phyloP scores from a whole-genome alignment of 2,888 invertebrate genomes.

The Folsomia candida region DNA sequence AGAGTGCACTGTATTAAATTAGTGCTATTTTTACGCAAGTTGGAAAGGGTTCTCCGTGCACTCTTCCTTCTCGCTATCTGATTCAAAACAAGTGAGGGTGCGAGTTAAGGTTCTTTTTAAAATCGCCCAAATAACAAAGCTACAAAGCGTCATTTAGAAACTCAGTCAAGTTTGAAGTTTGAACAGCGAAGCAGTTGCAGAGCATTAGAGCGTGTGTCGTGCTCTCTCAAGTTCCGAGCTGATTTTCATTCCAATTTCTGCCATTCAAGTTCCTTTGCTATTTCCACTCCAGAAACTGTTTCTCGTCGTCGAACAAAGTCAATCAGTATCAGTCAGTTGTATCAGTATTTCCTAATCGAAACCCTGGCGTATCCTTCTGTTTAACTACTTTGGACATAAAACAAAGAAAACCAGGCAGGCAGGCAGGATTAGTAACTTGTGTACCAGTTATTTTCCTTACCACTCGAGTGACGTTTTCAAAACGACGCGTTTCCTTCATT shows the following conservation, averaged over 20 bases:
- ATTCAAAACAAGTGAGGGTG: not conserved
- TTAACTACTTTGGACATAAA: too few relatives aligned
- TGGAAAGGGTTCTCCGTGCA: conserved; percentile 24
- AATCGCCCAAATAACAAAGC: conserved; percentile 45
- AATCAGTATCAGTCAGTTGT: not conserved
- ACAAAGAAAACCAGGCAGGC: too few relatives aligned
- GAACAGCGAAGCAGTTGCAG: conserved; percentile 13
- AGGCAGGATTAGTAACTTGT: too few relatives aligned
- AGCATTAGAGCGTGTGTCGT: not conserved
- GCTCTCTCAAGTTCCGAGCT: not conserved
- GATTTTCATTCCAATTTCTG: not conserved
- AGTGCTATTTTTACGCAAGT: conserved; percentile 27
- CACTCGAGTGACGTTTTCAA: too few relatives aligned
- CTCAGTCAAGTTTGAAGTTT: conserved; percentile 7
- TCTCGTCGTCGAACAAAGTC: not conserved
- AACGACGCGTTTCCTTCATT: too few relatives aligned
- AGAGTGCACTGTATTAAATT: conserved; percentile 22
- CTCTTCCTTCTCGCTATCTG: not conserved
- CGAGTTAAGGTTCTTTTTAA: conserved; percentile 39
- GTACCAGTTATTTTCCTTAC: too few relatives aligned
- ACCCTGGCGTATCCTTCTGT: not conserved
- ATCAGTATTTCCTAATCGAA: not conserved
- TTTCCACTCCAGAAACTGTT: not conserved
- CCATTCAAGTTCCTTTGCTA: not conserved
- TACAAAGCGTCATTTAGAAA: conserved; percentile 41